A percentile compares a stretch with the other conserved stretches of the same genome.
These are phyloP conservation scores for Otocyon megalotis DNA, from an alignment of 2,113 vertebrate genomes.

Conservation along the genomic window DNA sequence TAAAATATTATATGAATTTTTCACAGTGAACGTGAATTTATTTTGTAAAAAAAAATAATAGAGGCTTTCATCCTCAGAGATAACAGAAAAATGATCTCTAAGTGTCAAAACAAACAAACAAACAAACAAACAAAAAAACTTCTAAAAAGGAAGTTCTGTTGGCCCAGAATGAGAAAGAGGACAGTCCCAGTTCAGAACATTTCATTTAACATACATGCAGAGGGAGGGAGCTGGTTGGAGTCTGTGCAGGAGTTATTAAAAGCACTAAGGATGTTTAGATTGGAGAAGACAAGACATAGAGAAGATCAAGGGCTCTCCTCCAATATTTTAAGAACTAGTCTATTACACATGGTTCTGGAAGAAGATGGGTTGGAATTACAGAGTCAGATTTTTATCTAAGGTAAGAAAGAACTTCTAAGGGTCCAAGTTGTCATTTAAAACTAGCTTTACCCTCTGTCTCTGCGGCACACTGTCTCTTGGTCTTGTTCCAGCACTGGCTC, in stretches of 20 bases:
- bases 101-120: not conserved
- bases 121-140: not conserved
- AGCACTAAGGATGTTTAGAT: not conserved
- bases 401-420: not conserved
- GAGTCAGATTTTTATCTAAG: not conserved
- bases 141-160: not conserved
- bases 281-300: not conserved
- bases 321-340: not conserved
- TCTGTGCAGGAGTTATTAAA: not conserved
- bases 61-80: not conserved
- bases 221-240: not conserved
- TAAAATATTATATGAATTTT: not conserved
- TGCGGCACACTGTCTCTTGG: not conserved
- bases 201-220: not conserved
- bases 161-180: not conserved
- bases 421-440: not conserved
- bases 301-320: not conserved
- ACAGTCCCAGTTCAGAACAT: not conserved
- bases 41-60: not conserved
- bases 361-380: not conserved
- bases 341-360: not conserved
- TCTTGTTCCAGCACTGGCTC: not conserved
- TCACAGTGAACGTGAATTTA: not conserved
- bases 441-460: not conserved
- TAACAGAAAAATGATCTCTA: not conserved